These are phyloP conservation scores for Capromys pilorides DNA, from an alignment of 2,797 vertebrate species.

Conservation along the genomic window DNA sequence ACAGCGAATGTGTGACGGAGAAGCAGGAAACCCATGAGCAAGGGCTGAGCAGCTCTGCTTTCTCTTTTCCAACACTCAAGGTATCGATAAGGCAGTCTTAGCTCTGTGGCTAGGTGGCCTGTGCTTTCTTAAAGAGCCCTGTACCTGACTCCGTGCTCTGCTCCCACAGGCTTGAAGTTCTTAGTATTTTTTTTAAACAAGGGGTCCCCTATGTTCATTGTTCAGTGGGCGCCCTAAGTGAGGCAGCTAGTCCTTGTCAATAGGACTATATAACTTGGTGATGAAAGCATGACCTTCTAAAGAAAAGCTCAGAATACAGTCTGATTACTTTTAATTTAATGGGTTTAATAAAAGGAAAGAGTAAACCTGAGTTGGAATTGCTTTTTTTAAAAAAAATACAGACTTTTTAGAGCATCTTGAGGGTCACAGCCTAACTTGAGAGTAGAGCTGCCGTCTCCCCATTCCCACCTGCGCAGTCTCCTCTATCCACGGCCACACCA, in stretches of 20 bases:
- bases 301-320: background rate
- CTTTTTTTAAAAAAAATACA: background rate
- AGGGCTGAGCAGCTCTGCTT: background rate
- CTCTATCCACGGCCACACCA: background rate
- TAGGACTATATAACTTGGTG: background rate
- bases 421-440: background rate
- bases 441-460: background rate
- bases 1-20: rapidly evolving
- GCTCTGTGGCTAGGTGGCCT: background rate
- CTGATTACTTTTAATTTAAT: conserved; percentile 23
- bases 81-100: background rate
- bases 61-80: background rate
- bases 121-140: background rate
- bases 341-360: background rate
- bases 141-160: background rate
- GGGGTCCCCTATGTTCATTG: background rate
- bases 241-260: background rate
- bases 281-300: conserved; percentile 18
- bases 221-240: background rate
- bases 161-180: background rate
- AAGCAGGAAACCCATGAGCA: background rate
- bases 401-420: background rate
- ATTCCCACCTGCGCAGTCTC: background rate
- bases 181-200: conserved; percentile 19
- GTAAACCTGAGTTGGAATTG: background rate